These are phyloP conservation scores for Leucoptera coffeella DNA, from an alignment of 2,888 invertebrate species.

Conservation along the genomic window DNA sequence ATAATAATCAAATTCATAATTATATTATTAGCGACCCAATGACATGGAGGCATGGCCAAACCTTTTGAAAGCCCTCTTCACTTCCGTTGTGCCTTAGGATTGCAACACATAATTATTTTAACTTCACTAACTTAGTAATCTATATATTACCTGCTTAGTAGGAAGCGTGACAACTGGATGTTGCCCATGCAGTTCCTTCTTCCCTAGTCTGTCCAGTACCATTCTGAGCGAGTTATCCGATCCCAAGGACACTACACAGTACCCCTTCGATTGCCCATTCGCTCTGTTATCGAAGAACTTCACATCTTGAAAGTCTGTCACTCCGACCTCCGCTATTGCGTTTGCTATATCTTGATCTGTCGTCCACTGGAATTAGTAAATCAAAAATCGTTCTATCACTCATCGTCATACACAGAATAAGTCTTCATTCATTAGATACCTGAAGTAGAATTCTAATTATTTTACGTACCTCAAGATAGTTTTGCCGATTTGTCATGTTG, in stretches of 20 bases:
- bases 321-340: conserved; percentile 81
- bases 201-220: conserved; percentile 90
- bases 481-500: too few relatives aligned
- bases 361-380: conserved; percentile 78
- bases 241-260: conserved; percentile 91
- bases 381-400: conserved; percentile 34
- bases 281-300: conserved; percentile 99
- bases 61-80: too few relatives aligned
- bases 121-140: neutral
- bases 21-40: too few relatives aligned
- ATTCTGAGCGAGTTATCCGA: conserved; percentile 85
- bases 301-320: conserved; percentile 92
- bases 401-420: too few relatives aligned
- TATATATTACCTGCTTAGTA: conserved; percentile 71
- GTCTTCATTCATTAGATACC: conserved; percentile 3
- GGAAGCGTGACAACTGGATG: conserved; percentile 91
- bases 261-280: conserved; percentile 98
- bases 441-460: too few relatives aligned
- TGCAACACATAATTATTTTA: neutral
- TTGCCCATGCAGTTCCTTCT: conserved; percentile 94
- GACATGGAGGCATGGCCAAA: too few relatives aligned
- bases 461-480: too few relatives aligned
- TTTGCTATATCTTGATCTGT: conserved; percentile 94
- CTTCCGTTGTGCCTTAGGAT: neutral
- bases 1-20: too few relatives aligned